These are phyloP conservation scores for Vombatus ursinus DNA, from an alignment of 2,113 vertebrate genomes.

Conservation along the genomic window DNA sequence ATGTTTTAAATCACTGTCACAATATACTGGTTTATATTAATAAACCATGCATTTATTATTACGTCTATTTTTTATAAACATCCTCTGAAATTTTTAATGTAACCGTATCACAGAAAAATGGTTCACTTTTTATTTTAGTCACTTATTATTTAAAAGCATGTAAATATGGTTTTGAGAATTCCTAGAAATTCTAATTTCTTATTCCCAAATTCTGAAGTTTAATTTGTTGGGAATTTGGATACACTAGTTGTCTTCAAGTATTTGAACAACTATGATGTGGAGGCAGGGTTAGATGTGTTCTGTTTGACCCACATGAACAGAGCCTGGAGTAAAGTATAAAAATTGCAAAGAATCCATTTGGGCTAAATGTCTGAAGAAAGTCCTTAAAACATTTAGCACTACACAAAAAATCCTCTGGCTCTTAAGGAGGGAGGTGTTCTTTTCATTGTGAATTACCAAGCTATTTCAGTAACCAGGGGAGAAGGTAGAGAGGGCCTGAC, in stretches of 20 bases:
- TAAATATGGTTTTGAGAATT: background rate
- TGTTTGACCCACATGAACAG: background rate
- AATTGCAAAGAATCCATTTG: no score
- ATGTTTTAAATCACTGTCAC: background rate
- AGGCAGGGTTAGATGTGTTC: background rate
- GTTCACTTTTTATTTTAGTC: background rate
- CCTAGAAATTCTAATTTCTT: background rate
- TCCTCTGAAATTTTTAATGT: background rate
- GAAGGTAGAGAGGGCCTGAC: no score
- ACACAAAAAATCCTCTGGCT: background rate
- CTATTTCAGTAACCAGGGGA: no score
- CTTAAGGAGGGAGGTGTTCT: background rate
- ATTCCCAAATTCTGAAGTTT: background rate
- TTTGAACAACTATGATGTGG: background rate
- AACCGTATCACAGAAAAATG: background rate
- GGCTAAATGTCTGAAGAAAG: no score
- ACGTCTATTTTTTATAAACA: background rate
- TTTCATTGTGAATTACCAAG: background rate
- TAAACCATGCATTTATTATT: background rate
- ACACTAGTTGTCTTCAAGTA: background rate
- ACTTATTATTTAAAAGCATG: background rate
- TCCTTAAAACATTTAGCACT: background rate
- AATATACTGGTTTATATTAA: background rate
- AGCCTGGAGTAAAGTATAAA: background rate
- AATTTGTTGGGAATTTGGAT: background rate